These are phyloP conservation scores for Ceratina japonica DNA, from an alignment of 1,140 invertebrate species.

Conservation along the genomic window DNA sequence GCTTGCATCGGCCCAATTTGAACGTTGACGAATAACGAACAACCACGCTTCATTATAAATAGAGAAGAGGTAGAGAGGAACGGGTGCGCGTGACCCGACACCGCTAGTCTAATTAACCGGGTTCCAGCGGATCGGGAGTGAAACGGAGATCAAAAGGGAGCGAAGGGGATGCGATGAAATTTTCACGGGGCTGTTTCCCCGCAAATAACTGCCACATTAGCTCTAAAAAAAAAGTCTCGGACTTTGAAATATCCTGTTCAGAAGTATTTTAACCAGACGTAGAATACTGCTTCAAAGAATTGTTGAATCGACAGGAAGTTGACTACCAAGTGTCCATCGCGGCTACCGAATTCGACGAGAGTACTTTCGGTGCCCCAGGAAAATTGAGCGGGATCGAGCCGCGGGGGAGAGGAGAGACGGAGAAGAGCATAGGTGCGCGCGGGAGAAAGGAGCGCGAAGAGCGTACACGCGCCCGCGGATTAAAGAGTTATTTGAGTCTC, in stretches of 20 bases:
- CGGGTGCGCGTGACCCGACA: background rate
- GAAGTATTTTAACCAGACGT: no score
- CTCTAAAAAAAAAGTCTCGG: no score
- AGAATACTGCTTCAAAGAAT: no score
- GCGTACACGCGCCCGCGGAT: slow-evolving; percentile 73
- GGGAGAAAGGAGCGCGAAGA: slow-evolving; percentile 58
- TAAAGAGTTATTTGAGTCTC: slow-evolving; percentile 80
- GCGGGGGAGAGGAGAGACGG: slow-evolving; percentile 3
- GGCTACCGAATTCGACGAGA: no score
- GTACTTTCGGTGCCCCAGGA: no score
- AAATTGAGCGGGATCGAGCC: slow-evolving; percentile 16
- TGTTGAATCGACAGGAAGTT: no score
- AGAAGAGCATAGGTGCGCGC: slow-evolving; percentile 17
- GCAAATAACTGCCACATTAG: slow-evolving; percentile 7
- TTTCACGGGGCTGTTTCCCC: slow-evolving; percentile 29
- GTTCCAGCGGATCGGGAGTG: background rate
- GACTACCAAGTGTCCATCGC: no score
- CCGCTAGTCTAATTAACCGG: slow-evolving; percentile 3
- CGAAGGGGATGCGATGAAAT: slow-evolving; percentile 7
- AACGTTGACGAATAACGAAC: slow-evolving; percentile 4
- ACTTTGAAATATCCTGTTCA: no score
- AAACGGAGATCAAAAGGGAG: background rate
- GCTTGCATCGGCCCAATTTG: background rate
- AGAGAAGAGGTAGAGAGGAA: background rate
- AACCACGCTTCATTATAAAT: background rate